Base-by-base conservation (phyloP, 2,797 vertebrate genomes). In the Coregonus suidteri region DNA sequence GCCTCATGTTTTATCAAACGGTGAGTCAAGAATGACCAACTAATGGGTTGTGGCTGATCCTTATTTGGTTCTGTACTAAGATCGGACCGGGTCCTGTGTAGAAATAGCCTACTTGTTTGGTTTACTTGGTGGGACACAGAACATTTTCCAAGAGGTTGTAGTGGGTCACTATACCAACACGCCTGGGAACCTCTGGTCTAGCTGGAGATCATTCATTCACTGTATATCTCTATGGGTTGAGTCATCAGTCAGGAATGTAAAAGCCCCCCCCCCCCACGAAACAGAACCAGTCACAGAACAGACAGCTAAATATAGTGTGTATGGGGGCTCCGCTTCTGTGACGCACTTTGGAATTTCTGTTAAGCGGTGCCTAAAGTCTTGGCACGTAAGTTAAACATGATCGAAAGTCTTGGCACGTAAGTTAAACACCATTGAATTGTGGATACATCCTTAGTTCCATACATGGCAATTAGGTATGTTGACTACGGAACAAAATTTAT, bases 191-290 rank as follows among this genome's bases (percentile, higher is more conserved):
- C 20, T 25, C 20, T 25, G 18, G 62, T 25, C 62, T 31, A 13
- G 20, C 62, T 11, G 11, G n/a, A 11, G 25, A n/a, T 18, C 18
- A 6, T 59, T 18, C 7, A 59, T 18, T 65, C 62, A 65, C 62
- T 65, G 41, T 47, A 47, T 47, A 47, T 47, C 15, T 68, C 6
- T 30, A 73, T 6, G 53, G 56, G 72, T n/a, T 75, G 59, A 78
- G 47, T 90, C 82, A 84, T 56, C 76, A 52, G 76, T 30, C 0
- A 30, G 78, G 86, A 89, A 90, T 89, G 86, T 79, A 81, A 74
- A 11, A n/a, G 37, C 78, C 77, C 31, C 25, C 25, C 25, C 25
- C 25, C 25, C 52, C 78, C 75, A 79, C 11, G 51, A 79, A 67
- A 70, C 76, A 76, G 65, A 51, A 77, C 73, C 56, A 47, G 14